Evolutionary conservation across 2,888 invertebrate genomes (phyloP).

Genomic region (Patella pellucida): DNA sequence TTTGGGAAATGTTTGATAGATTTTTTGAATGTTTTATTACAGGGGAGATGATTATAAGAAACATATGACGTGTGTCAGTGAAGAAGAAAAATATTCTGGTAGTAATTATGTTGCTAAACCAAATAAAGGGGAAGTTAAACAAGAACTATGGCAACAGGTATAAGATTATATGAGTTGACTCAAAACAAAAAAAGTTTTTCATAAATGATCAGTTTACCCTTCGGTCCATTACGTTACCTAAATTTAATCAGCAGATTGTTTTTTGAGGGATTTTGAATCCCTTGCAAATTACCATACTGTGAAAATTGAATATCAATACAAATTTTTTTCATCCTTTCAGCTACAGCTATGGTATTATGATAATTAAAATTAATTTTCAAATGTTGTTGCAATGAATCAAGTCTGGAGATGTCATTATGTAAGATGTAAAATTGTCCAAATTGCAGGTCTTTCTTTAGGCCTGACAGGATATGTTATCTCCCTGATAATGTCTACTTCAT

Average conservation of each 20-base stretch:
- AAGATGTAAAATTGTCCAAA: no score
- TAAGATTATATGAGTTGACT: not conserved
- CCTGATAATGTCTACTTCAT: no score
- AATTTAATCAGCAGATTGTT: not conserved
- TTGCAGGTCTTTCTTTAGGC: no score
- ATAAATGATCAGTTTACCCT: not conserved
- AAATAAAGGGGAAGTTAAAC: conserved; percentile 89
- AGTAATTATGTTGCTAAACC: conserved; percentile 83
- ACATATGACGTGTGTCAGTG: conserved; percentile 88
- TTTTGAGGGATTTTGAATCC: no score
- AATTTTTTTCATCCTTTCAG: no score
- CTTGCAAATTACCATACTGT: not conserved
- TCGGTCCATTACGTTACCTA: not conserved
- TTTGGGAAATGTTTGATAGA: no score
- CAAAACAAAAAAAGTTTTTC: not conserved
- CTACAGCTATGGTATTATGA: no score
- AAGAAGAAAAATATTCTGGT: conserved; percentile 90
- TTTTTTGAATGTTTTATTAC: conserved; percentile 23
- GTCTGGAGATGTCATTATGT: no score
- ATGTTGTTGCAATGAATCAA: no score
- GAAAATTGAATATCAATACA: no score
- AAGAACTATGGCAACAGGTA: conserved; percentile 84
- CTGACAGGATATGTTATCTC: no score
- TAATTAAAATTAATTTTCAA: no score
- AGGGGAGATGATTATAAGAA: conserved; percentile 82